Conservation (phyloP, 2,113 vertebrate genomes). For the Melanerpes formicivorus region DNA sequence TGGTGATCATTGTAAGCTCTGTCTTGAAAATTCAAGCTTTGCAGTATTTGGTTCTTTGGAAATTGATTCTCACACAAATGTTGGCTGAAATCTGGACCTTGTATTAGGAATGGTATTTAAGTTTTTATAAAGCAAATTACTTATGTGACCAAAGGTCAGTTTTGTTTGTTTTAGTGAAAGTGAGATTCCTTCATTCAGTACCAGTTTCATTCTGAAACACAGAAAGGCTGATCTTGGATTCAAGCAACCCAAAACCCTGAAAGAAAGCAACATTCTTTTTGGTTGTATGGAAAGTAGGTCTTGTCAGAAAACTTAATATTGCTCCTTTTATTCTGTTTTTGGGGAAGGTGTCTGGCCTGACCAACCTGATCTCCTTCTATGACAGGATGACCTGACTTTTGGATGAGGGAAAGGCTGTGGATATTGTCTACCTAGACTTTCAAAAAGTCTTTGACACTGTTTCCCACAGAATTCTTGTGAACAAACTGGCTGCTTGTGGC, state of each 20-base stretch:
- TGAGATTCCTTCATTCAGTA: background rate
- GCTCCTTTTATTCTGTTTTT: background rate
- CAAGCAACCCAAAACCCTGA: background rate
- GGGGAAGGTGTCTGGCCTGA: too few species aligned
- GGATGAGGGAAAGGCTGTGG: too few species aligned
- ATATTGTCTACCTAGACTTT: too few species aligned
- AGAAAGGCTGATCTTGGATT: background rate
- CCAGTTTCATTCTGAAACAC: background rate
- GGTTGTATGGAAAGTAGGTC: background rate
- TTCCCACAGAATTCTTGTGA: too few species aligned
- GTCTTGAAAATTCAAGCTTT: background rate
- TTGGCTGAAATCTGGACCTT: background rate
- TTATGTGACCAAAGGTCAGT: background rate
- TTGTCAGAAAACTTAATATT: background rate
- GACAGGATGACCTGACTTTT: too few species aligned
- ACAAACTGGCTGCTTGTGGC: too few species aligned
- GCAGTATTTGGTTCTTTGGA: background rate
- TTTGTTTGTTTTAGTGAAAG: background rate
- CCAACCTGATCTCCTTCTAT: too few species aligned
- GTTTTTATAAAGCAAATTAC: background rate
- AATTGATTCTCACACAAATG: fast-evolving
- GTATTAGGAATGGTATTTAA: background rate
- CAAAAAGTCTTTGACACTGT: too few species aligned
- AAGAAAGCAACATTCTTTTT: background rate
- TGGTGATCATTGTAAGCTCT: background rate